Percentiles rank a stretch among this genome's conserved stretches.
Conservation (phyloP, 2,113 vertebrate species). For the Chunga burmeisteri region DNA sequence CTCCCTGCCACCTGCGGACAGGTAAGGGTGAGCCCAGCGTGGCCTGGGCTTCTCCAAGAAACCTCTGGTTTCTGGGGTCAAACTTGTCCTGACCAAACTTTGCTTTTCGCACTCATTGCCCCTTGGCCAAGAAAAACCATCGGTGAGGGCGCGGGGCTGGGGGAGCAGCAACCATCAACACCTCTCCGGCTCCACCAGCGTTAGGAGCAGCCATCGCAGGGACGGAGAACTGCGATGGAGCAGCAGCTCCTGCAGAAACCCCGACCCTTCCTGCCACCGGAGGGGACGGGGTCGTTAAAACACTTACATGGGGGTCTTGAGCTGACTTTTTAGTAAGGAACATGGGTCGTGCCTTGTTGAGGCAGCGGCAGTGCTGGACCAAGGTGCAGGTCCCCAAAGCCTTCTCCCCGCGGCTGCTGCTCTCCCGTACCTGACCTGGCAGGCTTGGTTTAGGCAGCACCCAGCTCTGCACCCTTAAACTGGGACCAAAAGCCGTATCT, state of each 20-base stretch:
- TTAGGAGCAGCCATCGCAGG: rapidly evolving
- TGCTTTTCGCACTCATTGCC: background rate
- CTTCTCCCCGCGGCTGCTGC: too few species aligned
- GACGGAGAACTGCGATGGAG: background rate
- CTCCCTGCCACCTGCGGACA: background rate
- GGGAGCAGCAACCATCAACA: background rate
- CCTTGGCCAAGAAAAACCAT: background rate
- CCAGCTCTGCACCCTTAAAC: too few species aligned
- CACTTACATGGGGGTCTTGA: background rate
- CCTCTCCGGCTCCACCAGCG: rapidly evolving
- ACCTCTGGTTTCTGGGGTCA: background rate
- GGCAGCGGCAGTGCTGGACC: background rate
- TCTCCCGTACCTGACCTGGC: too few species aligned
- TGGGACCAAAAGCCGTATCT: background rate
- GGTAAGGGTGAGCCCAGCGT: background rate
- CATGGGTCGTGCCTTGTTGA: rapidly evolving
- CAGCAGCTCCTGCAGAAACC: background rate
- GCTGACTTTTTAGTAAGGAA: too few species aligned
- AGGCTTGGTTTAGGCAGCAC: too few species aligned
- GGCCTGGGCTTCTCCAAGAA: background rate
- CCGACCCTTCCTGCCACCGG: rapidly evolving
- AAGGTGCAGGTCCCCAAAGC: background rate
- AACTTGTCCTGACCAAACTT: too few species aligned
- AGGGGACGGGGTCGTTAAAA: background rate
- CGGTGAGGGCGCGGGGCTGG: too few species aligned